A percentile compares a stretch with the other conserved stretches of the same genome.
Conservation (phyloP, 2,113 vertebrate genomes). For the Neogobius melanostomus region DNA sequence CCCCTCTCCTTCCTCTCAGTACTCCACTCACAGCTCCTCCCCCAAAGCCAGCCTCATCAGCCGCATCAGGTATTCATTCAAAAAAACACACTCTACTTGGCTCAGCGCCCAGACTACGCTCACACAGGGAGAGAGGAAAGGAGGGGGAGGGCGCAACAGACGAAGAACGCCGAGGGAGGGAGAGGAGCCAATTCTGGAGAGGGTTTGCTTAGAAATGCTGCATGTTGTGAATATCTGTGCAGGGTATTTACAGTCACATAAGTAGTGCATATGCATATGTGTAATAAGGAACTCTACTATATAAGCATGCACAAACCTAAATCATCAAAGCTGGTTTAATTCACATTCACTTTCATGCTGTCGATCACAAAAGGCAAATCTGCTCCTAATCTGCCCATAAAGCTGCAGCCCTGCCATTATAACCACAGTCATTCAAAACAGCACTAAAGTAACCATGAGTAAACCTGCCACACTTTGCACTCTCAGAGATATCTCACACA, state of each 20-base stretch:
- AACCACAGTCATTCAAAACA: conserved; percentile 35
- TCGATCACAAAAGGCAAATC: conserved; percentile 48
- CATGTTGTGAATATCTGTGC: conserved; percentile 46
- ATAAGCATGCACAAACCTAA: conserved; percentile 36
- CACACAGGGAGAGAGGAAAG: conserved; percentile 56
- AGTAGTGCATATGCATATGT: conserved; percentile 18
- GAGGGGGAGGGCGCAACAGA: conserved; percentile 29
- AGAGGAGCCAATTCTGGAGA: conserved; percentile 53
- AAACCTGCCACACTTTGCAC: conserved; percentile 38
- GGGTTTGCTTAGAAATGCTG: conserved; percentile 58
- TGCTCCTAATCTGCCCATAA: conserved; percentile 53
- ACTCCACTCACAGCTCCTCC: conserved; percentile 81
- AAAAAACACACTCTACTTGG: conserved; percentile 84
- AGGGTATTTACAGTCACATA: conserved; percentile 32
- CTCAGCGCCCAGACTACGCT: conserved; percentile 77
- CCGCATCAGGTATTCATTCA: conserved; percentile 96
- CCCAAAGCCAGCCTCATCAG: conserved; percentile 83
- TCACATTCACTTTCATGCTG: conserved; percentile 38
- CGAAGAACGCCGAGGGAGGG: conserved; percentile 28
- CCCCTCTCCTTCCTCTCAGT: conserved; percentile 63
- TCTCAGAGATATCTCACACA: conserved; percentile 7
- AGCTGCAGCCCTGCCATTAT: conserved; percentile 46
- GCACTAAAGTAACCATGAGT: conserved; percentile 41
- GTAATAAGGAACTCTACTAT: not conserved
- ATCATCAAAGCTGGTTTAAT: conserved; percentile 41